Base-by-base conservation (phyloP, 1,140 invertebrate species). In the Meteorus sp. region DNA sequence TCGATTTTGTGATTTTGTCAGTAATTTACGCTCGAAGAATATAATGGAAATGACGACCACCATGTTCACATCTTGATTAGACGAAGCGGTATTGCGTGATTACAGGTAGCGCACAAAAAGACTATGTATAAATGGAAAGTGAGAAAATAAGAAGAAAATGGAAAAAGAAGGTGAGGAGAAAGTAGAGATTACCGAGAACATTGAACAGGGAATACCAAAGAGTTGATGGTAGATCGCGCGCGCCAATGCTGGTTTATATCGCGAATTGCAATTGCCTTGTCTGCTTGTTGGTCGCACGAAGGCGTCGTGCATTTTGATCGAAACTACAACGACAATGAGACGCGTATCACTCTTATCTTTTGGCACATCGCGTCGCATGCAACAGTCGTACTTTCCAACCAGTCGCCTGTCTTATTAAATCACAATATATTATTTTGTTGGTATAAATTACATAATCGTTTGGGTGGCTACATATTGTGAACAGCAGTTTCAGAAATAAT, bases 281-380 rank as follows among this genome's bases (percentile, higher is more conserved):
- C 29, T 35, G 37, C 31, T 39, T 39, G 35, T 15, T n/a, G 17
- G 20, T 17, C 20, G 53, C 55, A 33, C 17, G 15, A 17, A 44
- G 41, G 25, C 64, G 64, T 67, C 64, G 63, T 56, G 66, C 69
- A 71, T 71, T 71, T 68, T 67, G 67, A 71, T 73, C 62, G 57
- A 63, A 54, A 59, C 68, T 58, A 63, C 35, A 66, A 69, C 70
- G 64, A 68, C 68, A 72, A 72, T 69, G 70, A 62, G 71, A 72
- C 71, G 72, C 68, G 67, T 62, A 68, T 74, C 71, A 69, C 63
- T 61, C 60, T 68, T 73, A 75, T 75, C 70, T 23, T 54, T 41
- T 63, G 45, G 56, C 64, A 54, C 65, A 73, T 73, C 71, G 67
- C 63, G 57, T 66, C 67, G 68, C 56, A 61, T 56, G 61, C 65